These are phyloP conservation scores for Caradrina clavipalpis DNA, from an alignment of 2,888 invertebrate species.

Conservation along the genomic window DNA sequence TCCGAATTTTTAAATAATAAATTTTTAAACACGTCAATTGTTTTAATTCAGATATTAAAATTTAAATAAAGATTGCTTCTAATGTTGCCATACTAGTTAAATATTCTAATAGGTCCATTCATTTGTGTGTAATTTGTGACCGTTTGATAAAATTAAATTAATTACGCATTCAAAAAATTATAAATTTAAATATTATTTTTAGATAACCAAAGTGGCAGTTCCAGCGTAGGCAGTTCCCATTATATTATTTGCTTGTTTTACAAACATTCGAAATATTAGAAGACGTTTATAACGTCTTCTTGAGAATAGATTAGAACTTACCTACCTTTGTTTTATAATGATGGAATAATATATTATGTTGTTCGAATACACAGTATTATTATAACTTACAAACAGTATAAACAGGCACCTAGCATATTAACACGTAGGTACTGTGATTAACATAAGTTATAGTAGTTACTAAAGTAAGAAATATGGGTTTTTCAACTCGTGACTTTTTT, in stretches of 20 bases:
- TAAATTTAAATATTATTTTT: slow-evolving; percentile 1
- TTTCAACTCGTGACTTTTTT: background rate
- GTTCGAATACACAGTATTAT: no score
- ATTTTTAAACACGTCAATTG: slow-evolving; percentile 18
- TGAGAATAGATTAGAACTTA: background rate
- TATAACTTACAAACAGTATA: no score
- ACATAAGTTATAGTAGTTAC: no score
- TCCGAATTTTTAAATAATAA: background rate
- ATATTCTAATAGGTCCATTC: slow-evolving; percentile 40
- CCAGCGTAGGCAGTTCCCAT: background rate
- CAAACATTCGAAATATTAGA: no score
- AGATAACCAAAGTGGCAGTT: background rate
- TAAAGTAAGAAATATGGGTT: background rate
- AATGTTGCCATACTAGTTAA: slow-evolving; percentile 37
- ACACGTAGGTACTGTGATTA: no score
- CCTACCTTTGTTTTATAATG: no score
- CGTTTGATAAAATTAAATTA: slow-evolving; percentile 8
- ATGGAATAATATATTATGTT: no score
- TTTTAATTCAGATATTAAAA: slow-evolving; percentile 9
- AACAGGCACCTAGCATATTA: no score
- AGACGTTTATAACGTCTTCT: no score
- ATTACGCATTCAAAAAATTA: background rate
- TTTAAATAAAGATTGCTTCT: slow-evolving; percentile 37
- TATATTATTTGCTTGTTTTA: background rate
- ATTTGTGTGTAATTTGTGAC: slow-evolving; percentile 13